Base-by-base conservation (phyloP, 2,113 vertebrate genomes). In the Gopherus evgoodei region DNA sequence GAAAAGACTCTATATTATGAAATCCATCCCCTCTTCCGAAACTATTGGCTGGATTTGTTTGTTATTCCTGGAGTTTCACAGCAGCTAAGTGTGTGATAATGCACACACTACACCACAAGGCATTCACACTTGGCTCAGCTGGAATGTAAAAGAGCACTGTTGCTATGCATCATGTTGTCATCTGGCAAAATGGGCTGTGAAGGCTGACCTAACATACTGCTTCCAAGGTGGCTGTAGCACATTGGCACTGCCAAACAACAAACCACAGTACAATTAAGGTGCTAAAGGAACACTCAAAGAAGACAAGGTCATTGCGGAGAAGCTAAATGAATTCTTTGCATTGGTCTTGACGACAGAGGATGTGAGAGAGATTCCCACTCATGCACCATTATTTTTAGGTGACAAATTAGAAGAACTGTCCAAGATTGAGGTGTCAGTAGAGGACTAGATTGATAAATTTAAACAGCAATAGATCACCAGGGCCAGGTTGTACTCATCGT, bases 101-200 rank as follows among this genome's bases (percentile, higher is more conserved):
- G n/a, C n/a, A 38, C n/a, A 72, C 21, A 22, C 35, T 38, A 42
- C 8, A 22, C 4, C 21, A 5, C n/a, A 72, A 38, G n/a, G n/a
- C 31, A 9, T 35, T 72, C 22, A n/a, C 10, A 10, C n/a, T 72
- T n/a, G n/a, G 69, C 69, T 72, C 17, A 38, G 11, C 69, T 72
- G n/a, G 69, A 72, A 44, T 57, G 24, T 0, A 0, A 25, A 62
- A n/a, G 87, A 53, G 52, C 44, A 87, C 42, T 76, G 22, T 3
- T 9, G 0, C 5, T 12, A 31, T 2, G 52, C 80, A 54, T 3
- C 52, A 81, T 42, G 35, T 94, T 42, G 35, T 94, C 19, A 22
- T 4, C 38, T 56, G 47, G n/a, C 19, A 47, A 57, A 52, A 0
- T 0, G 3, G 13, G 17, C 5, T 31, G 24, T 57, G 42, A 62